phyloP scores from a whole-genome alignment of 1,140 invertebrate species.

The Drosophila melanica region DNA sequence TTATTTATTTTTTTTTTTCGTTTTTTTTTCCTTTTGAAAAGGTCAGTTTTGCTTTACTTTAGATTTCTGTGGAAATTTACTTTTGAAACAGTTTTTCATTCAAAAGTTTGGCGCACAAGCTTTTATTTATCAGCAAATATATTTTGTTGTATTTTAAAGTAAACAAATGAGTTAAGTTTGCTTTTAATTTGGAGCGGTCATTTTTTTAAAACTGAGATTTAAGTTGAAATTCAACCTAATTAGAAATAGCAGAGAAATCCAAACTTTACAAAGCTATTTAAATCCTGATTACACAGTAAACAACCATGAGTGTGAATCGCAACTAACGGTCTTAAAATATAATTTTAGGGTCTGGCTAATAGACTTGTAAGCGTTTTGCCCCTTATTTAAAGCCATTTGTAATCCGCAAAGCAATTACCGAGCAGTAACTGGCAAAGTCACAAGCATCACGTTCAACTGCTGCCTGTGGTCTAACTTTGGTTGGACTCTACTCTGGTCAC shows the following conservation, averaged over 20 bases:
- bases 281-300: no score
- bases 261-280: background rate
- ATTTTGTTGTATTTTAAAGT: background rate
- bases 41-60: background rate
- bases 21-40: slow-evolving; percentile 7
- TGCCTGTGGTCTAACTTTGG: background rate
- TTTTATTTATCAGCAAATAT: slow-evolving; percentile 10
- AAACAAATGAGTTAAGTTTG: slow-evolving; percentile 10
- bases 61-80: slow-evolving; percentile 15
- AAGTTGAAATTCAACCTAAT: no score
- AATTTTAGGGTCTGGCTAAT: slow-evolving; percentile 1
- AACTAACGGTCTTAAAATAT: background rate
- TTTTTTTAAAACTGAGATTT: background rate
- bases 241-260: no score
- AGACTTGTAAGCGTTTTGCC: slow-evolving; percentile 1
- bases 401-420: slow-evolving; percentile 5
- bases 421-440: slow-evolving; percentile 2
- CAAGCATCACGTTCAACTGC: background rate
- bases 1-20: slow-evolving; percentile 6
- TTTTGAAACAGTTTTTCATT: slow-evolving; percentile 14
- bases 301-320: background rate
- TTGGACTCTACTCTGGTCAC: background rate
- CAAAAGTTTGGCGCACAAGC: slow-evolving; percentile 9
- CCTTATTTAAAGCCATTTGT: slow-evolving; percentile 1
- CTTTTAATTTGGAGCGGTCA: background rate